Evolutionary conservation across 2,113 vertebrate species (phyloP), one percentile per base, ranked within the genome.

Genomic region (Halcyon malimbica): DNA sequence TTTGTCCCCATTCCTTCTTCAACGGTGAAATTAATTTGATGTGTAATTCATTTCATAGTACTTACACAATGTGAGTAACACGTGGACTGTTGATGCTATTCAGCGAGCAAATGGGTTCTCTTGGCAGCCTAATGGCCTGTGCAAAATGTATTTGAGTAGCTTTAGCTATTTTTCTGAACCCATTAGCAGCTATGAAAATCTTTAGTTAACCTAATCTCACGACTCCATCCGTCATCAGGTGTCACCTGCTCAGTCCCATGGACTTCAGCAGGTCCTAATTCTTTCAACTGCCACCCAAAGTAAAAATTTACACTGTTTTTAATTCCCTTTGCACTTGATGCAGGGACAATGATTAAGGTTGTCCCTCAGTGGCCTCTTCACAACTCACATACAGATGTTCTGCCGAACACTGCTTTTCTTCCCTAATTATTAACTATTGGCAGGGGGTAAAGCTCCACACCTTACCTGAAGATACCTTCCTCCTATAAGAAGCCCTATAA

Each of bases 71-170:
- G 50, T 13, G 53, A 85, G 5, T 29, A 77, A 53, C 56, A 44
- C 26, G 15, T 78, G 63, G 88, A 57, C 35, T n/a, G 56, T 88
- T 70, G 79, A 73, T 83, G 77, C 79, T 93, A 60, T 70, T 90
- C 78, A 93, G 80, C 3, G 37, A 95, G 84, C 42, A 87, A 81
- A 93, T 50, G 57, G 71, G 33, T 87, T 88, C 89, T 77, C 37
- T 35, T 57, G 92, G 75, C 59, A 76, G 83, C 80, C 65, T 94
- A 94, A 96, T 64, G 83, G 71, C 21, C 92, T 84, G 67, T 89
- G 80, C 48, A 87, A 63, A 89, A 84, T 67, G 63, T 33, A 64
- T 87, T 39, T 18, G 51, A 73, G 56, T 46, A 77, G 77, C 70
- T 82, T 92, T 83, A 24, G 46, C 71, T 77, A 82, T 84, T 91